These are phyloP conservation scores for Solenopsis invicta DNA, from an alignment of 1,140 invertebrate genomes.

Conservation along the genomic window DNA sequence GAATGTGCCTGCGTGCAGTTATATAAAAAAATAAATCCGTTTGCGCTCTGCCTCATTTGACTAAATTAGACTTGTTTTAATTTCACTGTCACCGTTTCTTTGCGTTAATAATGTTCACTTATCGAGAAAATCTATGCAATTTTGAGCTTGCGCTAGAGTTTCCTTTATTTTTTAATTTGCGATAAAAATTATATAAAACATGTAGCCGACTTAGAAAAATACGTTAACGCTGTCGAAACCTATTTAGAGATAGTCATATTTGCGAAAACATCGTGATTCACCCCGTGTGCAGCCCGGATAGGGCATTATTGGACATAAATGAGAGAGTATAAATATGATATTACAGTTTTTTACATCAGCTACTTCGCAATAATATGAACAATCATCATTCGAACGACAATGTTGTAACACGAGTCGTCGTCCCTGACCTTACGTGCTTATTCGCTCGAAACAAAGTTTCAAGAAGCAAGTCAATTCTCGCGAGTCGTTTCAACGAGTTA, in stretches of 20 bases:
- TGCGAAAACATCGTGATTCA: not conserved
- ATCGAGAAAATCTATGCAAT: not conserved
- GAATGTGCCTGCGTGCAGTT: conserved; percentile 12
- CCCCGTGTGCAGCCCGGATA: not conserved
- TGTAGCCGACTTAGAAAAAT: not conserved
- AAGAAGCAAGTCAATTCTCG: conserved; percentile 47
- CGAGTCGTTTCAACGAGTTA: conserved; percentile 35
- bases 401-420: conserved; percentile 62
- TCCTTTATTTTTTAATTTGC: not conserved
- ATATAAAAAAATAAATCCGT: conserved; percentile 18
- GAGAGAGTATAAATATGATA: conserved; percentile 74
- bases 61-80: conserved; percentile 5
- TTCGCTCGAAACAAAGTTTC: conserved; percentile 40
- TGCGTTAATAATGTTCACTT: conserved; percentile 9
- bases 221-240: not conserved
- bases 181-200: conserved; percentile 6
- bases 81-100: conserved; percentile 6
- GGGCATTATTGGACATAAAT: conserved; percentile 35
- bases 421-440: conserved; percentile 41
- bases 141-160: too few species aligned
- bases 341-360: conserved; percentile 79
- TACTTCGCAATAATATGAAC: conserved; percentile 78
- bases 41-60: conserved; percentile 28
- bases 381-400: conserved; percentile 53
- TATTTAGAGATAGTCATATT: conserved; percentile 3